phyloP scores from a whole-genome alignment of 2,113 vertebrate species.

The Gasterosteus aculeatus region DNA sequence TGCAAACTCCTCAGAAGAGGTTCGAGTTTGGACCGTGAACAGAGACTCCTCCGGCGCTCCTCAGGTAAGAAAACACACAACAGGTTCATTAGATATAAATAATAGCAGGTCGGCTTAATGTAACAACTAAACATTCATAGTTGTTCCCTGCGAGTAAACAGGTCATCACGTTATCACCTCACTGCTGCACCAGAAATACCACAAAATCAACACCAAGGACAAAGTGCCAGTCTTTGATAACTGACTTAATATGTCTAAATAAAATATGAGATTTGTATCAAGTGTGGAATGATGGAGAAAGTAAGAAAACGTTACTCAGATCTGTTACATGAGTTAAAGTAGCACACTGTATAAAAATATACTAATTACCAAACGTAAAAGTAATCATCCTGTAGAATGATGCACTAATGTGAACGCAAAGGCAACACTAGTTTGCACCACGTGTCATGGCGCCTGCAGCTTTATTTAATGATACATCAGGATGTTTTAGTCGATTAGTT shows the following conservation, averaged over 20 bases:
- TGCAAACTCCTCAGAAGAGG: conserved; percentile 9
- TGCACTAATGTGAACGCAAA: neutral
- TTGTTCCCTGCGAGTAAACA: neutral
- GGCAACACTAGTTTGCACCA: neutral
- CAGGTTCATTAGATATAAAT: neutral
- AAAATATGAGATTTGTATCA: too few relatives aligned
- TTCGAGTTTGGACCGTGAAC: conserved; percentile 24
- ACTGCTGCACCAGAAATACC: too few relatives aligned
- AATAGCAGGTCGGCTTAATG: rapidly evolving
- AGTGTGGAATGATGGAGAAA: neutral
- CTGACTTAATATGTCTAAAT: too few relatives aligned
- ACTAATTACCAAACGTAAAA: neutral
- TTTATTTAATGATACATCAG: neutral
- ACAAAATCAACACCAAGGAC: too few relatives aligned
- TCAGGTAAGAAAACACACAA: conserved; percentile 58
- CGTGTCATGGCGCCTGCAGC: neutral
- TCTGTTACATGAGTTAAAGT: neutral
- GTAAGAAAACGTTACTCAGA: neutral
- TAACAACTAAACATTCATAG: neutral
- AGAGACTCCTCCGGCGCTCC: neutral
- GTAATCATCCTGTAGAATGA: neutral
- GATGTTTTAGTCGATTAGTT: neutral
- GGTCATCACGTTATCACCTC: too few relatives aligned
- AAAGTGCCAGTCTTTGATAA: too few relatives aligned
- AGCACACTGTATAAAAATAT: neutral